A percentile compares a stretch with the other conserved stretches of the same genome.
Conservation (phyloP, 2,888 invertebrate species). For the Acanthacorydalis orientalis region DNA sequence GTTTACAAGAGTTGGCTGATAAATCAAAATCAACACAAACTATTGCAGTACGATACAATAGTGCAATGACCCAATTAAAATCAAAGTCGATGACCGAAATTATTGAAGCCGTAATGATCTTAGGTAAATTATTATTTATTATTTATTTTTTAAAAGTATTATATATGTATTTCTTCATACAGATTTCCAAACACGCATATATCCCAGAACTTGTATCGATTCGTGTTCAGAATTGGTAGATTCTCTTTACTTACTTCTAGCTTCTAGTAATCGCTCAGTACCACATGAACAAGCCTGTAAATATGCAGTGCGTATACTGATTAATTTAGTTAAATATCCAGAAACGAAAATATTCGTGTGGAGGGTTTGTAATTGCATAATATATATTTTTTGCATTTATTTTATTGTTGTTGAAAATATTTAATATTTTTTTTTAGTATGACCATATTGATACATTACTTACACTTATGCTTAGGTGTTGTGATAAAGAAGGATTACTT, state of each 20-base stretch:
- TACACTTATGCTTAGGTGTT: constrained; percentile 47
- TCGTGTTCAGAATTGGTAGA: constrained; percentile 22
- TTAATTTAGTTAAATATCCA: constrained; percentile 47
- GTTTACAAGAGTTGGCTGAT: constrained; percentile 13
- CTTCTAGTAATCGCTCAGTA: constrained; percentile 34
- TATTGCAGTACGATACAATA: constrained; percentile 19
- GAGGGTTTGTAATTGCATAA: constrained; percentile 24
- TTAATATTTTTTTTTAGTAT: constrained; percentile 24
- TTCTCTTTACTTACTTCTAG: constrained; percentile 23
- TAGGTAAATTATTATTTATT: not conserved
- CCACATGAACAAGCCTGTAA: constrained; percentile 40
- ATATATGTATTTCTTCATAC: constrained; percentile 11
- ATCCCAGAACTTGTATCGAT: constrained; percentile 18
- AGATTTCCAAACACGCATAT: constrained; percentile 27
- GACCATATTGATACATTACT: constrained; percentile 40
- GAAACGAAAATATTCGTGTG: constrained; percentile 42
- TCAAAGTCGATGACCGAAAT: constrained; percentile 21
- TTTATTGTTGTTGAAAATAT: no score
- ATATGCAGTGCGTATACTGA: constrained; percentile 37
- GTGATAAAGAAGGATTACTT: constrained; percentile 44
- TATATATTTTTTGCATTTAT: no score
- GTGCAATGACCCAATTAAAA: constrained; percentile 19
- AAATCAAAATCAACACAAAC: constrained; percentile 20
- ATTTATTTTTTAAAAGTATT: no score
- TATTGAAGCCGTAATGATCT: constrained; percentile 15